Evolutionary conservation across 1,140 invertebrate species (phyloP).

Genomic region (Sinonovacula constricta): DNA sequence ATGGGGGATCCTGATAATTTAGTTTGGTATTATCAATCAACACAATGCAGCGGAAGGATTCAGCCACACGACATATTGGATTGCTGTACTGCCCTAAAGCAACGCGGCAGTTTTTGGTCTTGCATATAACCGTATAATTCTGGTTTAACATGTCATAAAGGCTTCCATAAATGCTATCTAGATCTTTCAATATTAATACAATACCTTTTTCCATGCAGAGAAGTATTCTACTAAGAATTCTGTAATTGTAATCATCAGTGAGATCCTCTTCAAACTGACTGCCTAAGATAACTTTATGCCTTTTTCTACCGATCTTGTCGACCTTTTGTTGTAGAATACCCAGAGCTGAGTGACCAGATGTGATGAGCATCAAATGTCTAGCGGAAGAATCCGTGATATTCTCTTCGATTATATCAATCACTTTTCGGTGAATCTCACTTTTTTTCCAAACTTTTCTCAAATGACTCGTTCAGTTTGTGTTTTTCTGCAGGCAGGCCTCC

Average conservation of each 20-base stretch:
- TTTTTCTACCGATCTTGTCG: slow-evolving; percentile 32
- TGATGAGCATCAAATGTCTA: slow-evolving; percentile 62
- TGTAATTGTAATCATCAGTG: slow-evolving; percentile 64
- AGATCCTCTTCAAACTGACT: slow-evolving; percentile 69
- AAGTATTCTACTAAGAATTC: slow-evolving; percentile 69
- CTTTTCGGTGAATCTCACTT: neutral
- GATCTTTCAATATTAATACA: slow-evolving; percentile 64
- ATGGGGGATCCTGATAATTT: slow-evolving; percentile 63
- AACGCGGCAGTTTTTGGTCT: slow-evolving; percentile 65
- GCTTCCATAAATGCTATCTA: slow-evolving; percentile 71
- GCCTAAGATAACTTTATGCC: slow-evolving; percentile 60
- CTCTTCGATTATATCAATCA: slow-evolving; percentile 51
- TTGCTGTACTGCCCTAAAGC: slow-evolving; percentile 69
- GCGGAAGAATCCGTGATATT: slow-evolving; percentile 55
- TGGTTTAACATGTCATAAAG: slow-evolving; percentile 73
- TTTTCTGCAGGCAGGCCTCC: slow-evolving; percentile 59
- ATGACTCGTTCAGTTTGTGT: slow-evolving; percentile 17
- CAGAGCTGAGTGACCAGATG: slow-evolving; percentile 58
- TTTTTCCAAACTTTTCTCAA: neutral
- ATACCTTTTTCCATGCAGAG: slow-evolving; percentile 70
- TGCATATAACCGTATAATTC: slow-evolving; percentile 66
- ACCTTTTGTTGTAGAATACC: slow-evolving; percentile 54
- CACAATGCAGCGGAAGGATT: slow-evolving; percentile 67
- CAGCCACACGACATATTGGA: slow-evolving; percentile 68
- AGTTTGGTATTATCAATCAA: slow-evolving; percentile 64